A percentile compares a stretch with the other conserved stretches of the same genome.
These are phyloP conservation scores for Brachionus manjavacas DNA, from an alignment of 1,140 invertebrate genomes.

Conservation along the genomic window DNA sequence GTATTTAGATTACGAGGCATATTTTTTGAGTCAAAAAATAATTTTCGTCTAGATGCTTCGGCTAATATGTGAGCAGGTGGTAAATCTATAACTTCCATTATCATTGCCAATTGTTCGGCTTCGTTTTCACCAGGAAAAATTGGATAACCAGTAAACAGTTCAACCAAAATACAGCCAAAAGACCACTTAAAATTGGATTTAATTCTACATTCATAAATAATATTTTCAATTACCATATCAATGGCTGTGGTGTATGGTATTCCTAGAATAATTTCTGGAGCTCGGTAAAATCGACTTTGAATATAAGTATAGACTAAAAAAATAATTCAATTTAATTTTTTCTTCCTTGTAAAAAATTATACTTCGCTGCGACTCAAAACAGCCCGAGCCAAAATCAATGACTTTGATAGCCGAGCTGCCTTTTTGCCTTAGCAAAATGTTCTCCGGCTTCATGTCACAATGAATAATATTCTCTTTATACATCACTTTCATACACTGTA, in stretches of 20 bases:
- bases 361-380: conserved; percentile 57
- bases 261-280: conserved; percentile 57
- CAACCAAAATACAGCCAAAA: conserved; percentile 91
- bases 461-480: conserved; percentile 57
- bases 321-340: background rate
- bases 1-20: conserved; percentile 53
- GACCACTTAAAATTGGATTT: conserved; percentile 57
- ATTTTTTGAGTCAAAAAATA: conserved; percentile 54
- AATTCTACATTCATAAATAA: background rate
- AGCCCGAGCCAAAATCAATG: conserved; percentile 59
- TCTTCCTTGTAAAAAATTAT: background rate
- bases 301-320: conserved; percentile 58
- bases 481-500: conserved; percentile 54
- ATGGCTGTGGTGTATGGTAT: conserved; percentile 92
- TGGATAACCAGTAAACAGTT: conserved; percentile 69
- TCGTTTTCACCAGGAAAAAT: conserved; percentile 59
- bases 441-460: conserved; percentile 59
- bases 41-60: conserved; percentile 50
- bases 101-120: conserved; percentile 57
- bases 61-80: conserved; percentile 52
- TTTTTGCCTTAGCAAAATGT: conserved; percentile 56
- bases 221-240: conserved; percentile 59
- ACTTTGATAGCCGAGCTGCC: conserved; percentile 57
- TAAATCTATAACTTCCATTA: conserved; percentile 55
- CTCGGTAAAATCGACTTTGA: conserved; percentile 57